Evolutionary conservation across 2,113 vertebrate species (phyloP).

Genomic region (Cinclus cinclus): DNA sequence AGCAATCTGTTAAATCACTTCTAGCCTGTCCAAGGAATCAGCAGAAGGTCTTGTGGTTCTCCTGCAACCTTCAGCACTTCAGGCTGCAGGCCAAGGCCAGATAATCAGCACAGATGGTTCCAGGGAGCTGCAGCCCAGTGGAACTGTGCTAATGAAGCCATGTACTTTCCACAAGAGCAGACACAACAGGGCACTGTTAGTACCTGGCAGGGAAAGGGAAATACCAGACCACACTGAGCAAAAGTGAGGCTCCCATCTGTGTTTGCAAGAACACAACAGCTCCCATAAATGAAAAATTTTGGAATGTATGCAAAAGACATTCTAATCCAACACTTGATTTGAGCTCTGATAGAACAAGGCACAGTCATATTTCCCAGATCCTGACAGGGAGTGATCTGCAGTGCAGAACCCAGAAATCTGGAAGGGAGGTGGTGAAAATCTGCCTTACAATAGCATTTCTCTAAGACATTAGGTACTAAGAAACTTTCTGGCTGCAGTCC

Average conservation of each 20-base stretch:
- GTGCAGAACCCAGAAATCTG: slow-evolving; percentile 10
- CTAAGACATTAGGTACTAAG: background rate
- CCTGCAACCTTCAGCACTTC: slow-evolving; percentile 36
- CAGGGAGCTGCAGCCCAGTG: slow-evolving; percentile 47
- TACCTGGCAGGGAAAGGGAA: slow-evolving; percentile 59
- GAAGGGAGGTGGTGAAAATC: slow-evolving; percentile 29
- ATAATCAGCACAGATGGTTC: slow-evolving; percentile 60
- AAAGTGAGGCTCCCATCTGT: slow-evolving; percentile 34
- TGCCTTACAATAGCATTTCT: slow-evolving; percentile 23
- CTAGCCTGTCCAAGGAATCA: slow-evolving; percentile 30
- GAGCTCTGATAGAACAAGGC: background rate
- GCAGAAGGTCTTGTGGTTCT: slow-evolving; percentile 5
- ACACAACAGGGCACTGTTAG: slow-evolving; percentile 59
- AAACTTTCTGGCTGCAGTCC: slow-evolving; percentile 39
- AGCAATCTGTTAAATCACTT: slow-evolving; percentile 29
- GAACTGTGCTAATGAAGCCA: slow-evolving; percentile 60
- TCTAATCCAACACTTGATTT: background rate
- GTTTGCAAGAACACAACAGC: background rate
- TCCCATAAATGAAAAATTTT: background rate
- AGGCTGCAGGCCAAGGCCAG: slow-evolving; percentile 52
- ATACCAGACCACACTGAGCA: slow-evolving; percentile 28
- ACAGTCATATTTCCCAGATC: background rate
- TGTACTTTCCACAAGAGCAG: slow-evolving; percentile 64
- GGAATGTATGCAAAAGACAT: background rate
- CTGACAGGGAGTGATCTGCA: background rate